Base-by-base conservation (phyloP, 53 echinoderm and acorn worm species). In the Antedon mediterranea region DNA sequence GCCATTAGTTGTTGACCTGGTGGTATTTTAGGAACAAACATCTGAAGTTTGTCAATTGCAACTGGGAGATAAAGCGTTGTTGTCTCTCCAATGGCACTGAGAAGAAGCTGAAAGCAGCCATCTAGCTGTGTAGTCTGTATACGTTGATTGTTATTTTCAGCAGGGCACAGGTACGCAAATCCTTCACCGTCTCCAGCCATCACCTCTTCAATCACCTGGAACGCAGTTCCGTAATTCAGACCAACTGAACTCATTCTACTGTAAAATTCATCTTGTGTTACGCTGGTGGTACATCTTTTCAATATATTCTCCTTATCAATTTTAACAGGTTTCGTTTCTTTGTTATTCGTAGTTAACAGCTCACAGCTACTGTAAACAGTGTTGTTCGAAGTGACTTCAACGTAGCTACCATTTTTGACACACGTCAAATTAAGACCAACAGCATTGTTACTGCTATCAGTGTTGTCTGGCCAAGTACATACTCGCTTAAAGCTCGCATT, bases 81-180 rank as follows among this genome's bases (percentile, higher is more conserved):
- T 15, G 81, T 73, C 42, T 85, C 79, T 28, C 89, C 86, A 6
- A 88, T 32, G 0, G 87, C 76, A 71, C 78, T 84, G 23, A 84
- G 71, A 7, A 92, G 77, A 2, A 88, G 81, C 78, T 95, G 97
- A 72, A 92, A 94, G 71, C 89, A 91, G 8, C 89, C 87, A 83
- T 87, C 87, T 3, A 91, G 78, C 15, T 84, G 82, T 3, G 92
- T 84, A 15, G 90, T 87, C 29, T 87, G 83, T 15, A 87, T 82
- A 0, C 82, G 81, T 73, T 92, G 91, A 43, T 85, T 85, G 74
- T 81, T 84, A 71, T 71, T 76, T 72, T 81, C 82, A 31, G 82
- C 77, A 30, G 82, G 73, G 14, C 73, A 41, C 32, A 92, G 80
- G 72, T 79, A 79, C 0, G 75, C 84, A 27, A 92, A 42, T 14